Evolutionary conservation across 1,140 invertebrate genomes (phyloP).

Genomic region (Pentalonia nigronervosa): DNA sequence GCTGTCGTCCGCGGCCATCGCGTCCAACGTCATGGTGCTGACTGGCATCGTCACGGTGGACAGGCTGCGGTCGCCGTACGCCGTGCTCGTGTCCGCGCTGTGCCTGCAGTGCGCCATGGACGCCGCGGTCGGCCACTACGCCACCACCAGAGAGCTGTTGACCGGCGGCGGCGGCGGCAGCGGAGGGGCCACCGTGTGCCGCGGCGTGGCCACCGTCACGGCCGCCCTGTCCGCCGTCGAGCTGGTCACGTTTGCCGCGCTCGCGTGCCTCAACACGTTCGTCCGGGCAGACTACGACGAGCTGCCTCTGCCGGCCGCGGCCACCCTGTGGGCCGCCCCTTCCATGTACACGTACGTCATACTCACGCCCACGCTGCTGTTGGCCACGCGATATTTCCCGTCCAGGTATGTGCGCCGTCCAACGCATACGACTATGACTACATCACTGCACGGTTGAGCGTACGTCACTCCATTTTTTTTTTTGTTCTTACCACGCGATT

Average conservation of each 20-base stretch:
- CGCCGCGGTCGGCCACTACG: conserved; percentile 28
- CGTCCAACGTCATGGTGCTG: conserved; percentile 46
- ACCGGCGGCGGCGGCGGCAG: not conserved
- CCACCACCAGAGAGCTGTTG: not conserved
- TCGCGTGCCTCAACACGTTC: conserved; percentile 36
- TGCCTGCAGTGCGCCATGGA: conserved; percentile 50
- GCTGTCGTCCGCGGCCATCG: conserved; percentile 37
- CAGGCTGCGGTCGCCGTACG: conserved; percentile 45
- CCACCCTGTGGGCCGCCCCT: conserved; percentile 33
- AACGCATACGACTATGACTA: no score
- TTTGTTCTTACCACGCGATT: no score
- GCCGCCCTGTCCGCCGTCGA: conserved; percentile 31
- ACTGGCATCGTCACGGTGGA: conserved; percentile 25
- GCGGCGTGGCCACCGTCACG: conserved; percentile 36
- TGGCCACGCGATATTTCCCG: conserved; percentile 32
- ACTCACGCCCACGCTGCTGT: conserved; percentile 40
- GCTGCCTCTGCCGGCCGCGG: conserved; percentile 35
- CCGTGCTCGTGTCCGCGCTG: conserved; percentile 37
- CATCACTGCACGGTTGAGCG: no score
- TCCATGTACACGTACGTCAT: conserved; percentile 53
- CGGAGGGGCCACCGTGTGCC: not conserved
- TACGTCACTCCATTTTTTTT: no score
- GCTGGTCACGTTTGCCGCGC: conserved; percentile 43
- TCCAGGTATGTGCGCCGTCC: conserved; percentile 7
- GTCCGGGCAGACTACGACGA: not conserved